Conservation (phyloP, 2,888 invertebrate species). For the Oscheius sp. region DNA sequence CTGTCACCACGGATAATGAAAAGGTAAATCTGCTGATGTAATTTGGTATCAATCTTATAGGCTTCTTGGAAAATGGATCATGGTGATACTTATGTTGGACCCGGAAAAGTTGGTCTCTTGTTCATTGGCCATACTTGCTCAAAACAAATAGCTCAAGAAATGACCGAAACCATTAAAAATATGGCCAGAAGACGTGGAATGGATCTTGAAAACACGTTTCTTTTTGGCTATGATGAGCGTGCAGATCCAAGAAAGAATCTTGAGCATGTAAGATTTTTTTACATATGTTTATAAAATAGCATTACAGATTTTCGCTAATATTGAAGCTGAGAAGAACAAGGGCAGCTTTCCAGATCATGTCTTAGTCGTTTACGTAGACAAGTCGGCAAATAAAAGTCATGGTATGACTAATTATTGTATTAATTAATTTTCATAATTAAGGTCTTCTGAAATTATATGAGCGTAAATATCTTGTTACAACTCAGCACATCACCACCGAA, state of each 20-base stretch:
- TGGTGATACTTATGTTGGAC: background rate
- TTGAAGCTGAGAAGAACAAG: background rate
- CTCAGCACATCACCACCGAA: conserved; percentile 43
- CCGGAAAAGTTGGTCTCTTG: background rate
- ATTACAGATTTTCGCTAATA: background rate
- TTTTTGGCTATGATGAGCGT: background rate
- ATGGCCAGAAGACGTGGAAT: conserved; percentile 1
- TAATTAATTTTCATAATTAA: background rate
- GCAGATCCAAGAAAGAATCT: conserved; percentile 7
- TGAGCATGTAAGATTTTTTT: conserved; percentile 5
- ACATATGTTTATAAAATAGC: too few relatives aligned
- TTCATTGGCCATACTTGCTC: conserved; percentile 10
- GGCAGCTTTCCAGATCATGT: conserved; percentile 4
- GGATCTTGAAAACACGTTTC: background rate
- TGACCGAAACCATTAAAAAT: background rate
- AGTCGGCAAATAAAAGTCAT: conserved; percentile 21
- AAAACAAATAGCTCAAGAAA: background rate
- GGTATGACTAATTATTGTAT: background rate
- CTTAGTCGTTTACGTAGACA: conserved; percentile 13
- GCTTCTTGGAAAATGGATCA: conserved; percentile 23
- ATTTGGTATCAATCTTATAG: background rate
- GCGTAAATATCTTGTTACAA: conserved; percentile 25
- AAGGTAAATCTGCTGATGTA: too few relatives aligned
- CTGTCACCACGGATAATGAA: background rate
- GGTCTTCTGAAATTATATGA: conserved; percentile 44